Percentiles rank a stretch among this genome's conserved stretches.
phyloP scores from a whole-genome alignment of 1,140 invertebrate genomes.

The Drosophila carrolli region DNA sequence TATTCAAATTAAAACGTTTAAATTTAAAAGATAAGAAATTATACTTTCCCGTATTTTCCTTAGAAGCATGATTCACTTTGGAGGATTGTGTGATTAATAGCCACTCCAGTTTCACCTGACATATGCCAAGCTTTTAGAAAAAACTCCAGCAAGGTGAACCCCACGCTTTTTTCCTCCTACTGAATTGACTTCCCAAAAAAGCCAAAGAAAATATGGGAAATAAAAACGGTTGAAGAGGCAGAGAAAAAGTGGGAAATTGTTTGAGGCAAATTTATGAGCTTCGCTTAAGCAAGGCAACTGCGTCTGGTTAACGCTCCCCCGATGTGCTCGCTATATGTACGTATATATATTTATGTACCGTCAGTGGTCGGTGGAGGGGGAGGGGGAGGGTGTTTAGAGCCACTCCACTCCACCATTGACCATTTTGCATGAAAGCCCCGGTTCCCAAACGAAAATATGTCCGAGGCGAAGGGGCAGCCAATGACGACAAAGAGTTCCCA shows the following conservation, averaged over 20 bases:
- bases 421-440: conserved; percentile 36
- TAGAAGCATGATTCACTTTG: conserved; percentile 14
- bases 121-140: conserved; percentile 9
- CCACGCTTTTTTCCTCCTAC: conserved; percentile 17
- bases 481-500: conserved; percentile 15
- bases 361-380: not conserved
- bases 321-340: not conserved
- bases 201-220: conserved; percentile 41
- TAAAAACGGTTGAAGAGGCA: conserved; percentile 29
- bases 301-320: conserved; percentile 43
- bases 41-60: not conserved
- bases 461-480: conserved; percentile 1
- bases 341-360: not conserved
- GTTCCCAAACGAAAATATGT: conserved; percentile 4
- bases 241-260: conserved; percentile 44
- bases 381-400: conserved; percentile 11
- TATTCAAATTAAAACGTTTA: no score
- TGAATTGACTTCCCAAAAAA: conserved; percentile 24
- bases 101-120: conserved; percentile 22
- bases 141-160: conserved; percentile 14
- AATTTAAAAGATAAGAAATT: not conserved
- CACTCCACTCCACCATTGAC: conserved; percentile 25
- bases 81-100: conserved; percentile 29
- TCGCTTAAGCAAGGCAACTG: conserved; percentile 41
- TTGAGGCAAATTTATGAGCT: conserved; percentile 57